Base-by-base conservation (phyloP, 2,797 vertebrate genomes). In the Steatocranus sp. region DNA sequence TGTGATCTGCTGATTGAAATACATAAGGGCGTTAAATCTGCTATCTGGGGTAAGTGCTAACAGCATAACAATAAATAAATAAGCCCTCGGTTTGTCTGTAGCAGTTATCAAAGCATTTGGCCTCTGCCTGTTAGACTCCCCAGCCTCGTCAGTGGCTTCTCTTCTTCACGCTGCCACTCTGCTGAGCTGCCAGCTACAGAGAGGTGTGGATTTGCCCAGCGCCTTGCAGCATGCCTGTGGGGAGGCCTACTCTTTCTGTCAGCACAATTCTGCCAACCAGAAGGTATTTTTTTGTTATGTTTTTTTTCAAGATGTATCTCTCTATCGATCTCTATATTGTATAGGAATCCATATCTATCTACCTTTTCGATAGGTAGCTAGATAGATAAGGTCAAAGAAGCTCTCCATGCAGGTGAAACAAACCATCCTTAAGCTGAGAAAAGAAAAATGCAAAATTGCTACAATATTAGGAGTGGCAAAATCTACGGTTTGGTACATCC, bases 191-290 rank as follows among this genome's bases (percentile, higher is more conserved):
- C 97, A 98, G 90, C 92, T 98, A 23, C 96, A 97, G 83, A 96
- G 97, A 90, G 98, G 99, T 6, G 89, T 98, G 80, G 96, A 96
- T 84, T 91, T 99, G 80, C 95, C 95, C 46, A 97, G 95, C 18
- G 97, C 98, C 41, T 96, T 99, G 93, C 96, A 95, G 85, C 97
- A 97, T 76, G 97, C 97, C 41, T 99, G 98, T 89, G 94, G 94
- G 85, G 97, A 98, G 85, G 96, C 97, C 1, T 99, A 98, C 85
- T 96, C 96, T 5, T 78, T 90, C 54, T 96, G 97, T 76, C 99
- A 99, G 34, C 97, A 97, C 50, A 96, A 95, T 38, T 85, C 93
- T 11, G 78, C 94, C 82, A 97, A 92, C 81, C 97, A 96, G 63
- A 96, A 97, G 98, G 99, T 99, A 94, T 66, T 61, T 34, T 58